Percentiles rank a stretch among this genome's conserved stretches.
These are phyloP conservation scores for Proterorhinus semilunaris DNA, from an alignment of 2,113 vertebrate species.

Conservation along the genomic window DNA sequence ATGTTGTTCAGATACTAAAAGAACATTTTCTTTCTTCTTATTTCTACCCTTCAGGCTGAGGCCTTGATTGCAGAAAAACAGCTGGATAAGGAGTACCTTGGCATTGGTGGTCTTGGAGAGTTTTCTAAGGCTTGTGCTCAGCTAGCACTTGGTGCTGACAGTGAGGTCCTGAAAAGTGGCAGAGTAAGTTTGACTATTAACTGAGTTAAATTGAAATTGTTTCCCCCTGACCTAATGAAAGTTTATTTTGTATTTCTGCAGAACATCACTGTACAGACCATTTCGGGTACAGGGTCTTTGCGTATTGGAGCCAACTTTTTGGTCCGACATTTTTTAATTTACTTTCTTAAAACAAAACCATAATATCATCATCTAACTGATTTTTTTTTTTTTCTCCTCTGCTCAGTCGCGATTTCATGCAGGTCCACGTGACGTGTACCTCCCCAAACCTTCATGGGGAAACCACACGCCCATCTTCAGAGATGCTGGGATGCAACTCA, in stretches of 20 bases:
- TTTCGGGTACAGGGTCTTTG: constrained; percentile 95
- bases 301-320: constrained; percentile 90
- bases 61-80: constrained; percentile 84
- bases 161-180: constrained; percentile 85
- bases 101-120: constrained; percentile 83
- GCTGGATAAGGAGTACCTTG: constrained; percentile 93
- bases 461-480: constrained; percentile 98
- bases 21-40: neutral
- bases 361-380: neutral
- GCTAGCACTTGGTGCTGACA: constrained; percentile 85
- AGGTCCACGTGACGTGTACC: constrained; percentile 84
- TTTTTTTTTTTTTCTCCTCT: constrained; percentile 10
- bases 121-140: constrained; percentile 86
- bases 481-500: constrained; percentile 92
- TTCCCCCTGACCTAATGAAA: neutral
- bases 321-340: constrained; percentile 73
- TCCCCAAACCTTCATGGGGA: constrained; percentile 96
- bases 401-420: constrained; percentile 90
- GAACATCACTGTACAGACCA: constrained; percentile 93
- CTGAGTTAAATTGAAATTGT: too few relatives aligned
- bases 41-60: constrained; percentile 78
- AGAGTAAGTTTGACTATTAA: constrained; percentile 79
- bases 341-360: neutral
- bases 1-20: neutral
- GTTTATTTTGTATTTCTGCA: constrained; percentile 42